Evolutionary conservation across 2,797 vertebrate genomes (phyloP).

Genomic region (Emydoidea blandingii): DNA sequence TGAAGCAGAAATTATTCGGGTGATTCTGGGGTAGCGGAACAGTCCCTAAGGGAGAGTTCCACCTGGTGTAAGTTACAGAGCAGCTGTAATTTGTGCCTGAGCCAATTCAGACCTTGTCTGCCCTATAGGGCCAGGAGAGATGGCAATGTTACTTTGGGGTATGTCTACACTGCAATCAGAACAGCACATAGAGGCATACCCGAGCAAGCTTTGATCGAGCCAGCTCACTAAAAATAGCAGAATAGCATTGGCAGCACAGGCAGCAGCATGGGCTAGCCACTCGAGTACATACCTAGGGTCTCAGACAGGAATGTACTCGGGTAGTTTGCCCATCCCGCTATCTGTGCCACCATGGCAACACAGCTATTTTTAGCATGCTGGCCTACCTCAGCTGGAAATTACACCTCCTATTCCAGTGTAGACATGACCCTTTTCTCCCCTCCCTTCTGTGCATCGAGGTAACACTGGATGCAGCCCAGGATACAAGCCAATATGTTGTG

Average conservation of each 20-base stretch:
- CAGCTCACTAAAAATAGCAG: not conserved
- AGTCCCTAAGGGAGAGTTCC: not conserved
- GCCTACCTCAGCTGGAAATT: not conserved
- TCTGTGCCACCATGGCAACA: not conserved
- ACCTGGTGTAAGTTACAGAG: not conserved
- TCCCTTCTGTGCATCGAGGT: not conserved
- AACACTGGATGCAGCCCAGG: not conserved
- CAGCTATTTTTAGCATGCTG: not conserved
- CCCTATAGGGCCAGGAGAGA: not conserved
- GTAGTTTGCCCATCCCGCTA: not conserved
- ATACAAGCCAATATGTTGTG: not conserved
- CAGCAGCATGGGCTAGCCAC: not conserved
- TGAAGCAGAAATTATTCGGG: not conserved
- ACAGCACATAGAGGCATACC: not conserved
- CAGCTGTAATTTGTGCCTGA: fast-evolving
- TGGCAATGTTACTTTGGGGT: not conserved
- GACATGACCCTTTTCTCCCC: not conserved
- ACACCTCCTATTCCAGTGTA: not conserved
- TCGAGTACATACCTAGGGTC: not conserved
- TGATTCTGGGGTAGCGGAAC: not conserved
- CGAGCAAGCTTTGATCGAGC: not conserved
- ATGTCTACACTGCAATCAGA: not conserved
- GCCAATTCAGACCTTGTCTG: not conserved
- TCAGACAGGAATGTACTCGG: not conserved
- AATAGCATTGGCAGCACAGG: not conserved